Evolutionary conservation across 2,888 invertebrate species (phyloP).

Genomic region (Fissipunctia ypsillon): DNA sequence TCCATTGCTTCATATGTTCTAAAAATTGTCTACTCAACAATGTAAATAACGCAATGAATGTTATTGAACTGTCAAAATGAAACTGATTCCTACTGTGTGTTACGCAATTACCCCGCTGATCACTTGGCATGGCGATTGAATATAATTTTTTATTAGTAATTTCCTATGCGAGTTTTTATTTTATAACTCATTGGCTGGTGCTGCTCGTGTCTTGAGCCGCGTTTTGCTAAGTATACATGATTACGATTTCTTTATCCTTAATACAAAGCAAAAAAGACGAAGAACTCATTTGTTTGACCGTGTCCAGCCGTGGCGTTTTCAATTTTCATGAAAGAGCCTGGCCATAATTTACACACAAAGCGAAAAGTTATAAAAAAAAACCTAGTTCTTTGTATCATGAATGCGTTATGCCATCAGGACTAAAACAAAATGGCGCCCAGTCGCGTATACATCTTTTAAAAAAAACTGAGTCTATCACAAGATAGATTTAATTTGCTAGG

Average conservation of each 20-base stretch:
- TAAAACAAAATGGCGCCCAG: neutral
- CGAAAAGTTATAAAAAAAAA: no score
- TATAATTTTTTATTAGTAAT: neutral
- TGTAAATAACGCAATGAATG: no score
- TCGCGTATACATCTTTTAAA: neutral
- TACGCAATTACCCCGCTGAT: no score
- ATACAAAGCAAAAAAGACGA: neutral
- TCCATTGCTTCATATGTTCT: no score
- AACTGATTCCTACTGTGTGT: no score
- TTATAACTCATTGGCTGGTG: neutral
- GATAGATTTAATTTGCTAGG: neutral
- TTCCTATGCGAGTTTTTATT: neutral
- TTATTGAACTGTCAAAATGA: no score
- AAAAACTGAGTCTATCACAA: neutral
- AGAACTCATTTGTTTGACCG: neutral
- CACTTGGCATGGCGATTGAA: neutral
- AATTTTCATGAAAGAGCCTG: neutral
- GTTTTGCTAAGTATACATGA: neutral
- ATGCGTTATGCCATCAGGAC: neutral
- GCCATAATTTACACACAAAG: neutral
- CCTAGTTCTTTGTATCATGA: neutral
- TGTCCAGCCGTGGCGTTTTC: no score
- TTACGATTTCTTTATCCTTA: neutral
- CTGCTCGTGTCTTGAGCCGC: neutral
- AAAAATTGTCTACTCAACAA: no score